phyloP scores from a whole-genome alignment of 2,888 invertebrate genomes.

The Tipula unca region DNA sequence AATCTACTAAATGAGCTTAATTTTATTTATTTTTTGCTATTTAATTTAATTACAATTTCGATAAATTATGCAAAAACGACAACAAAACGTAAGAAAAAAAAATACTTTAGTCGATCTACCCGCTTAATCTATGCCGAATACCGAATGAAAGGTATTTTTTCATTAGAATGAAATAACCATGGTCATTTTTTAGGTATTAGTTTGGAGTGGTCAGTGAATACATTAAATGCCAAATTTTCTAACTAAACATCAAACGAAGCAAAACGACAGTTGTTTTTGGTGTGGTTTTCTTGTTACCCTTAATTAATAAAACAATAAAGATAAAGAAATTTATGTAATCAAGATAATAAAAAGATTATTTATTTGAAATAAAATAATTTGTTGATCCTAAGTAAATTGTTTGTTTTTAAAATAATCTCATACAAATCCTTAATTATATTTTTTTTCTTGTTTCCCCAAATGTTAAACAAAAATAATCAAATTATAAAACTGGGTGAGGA shows the following conservation, averaged over 20 bases:
- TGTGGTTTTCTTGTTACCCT: not conserved
- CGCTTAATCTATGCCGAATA: not conserved
- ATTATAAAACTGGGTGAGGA: not conserved
- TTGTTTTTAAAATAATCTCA: not conserved
- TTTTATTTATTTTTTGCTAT: not conserved
- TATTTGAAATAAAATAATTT: not conserved
- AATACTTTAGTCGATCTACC: not conserved
- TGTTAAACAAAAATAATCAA: no score
- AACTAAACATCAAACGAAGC: not conserved
- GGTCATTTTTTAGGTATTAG: not conserved
- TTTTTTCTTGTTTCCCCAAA: not conserved
- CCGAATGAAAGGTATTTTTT: not conserved
- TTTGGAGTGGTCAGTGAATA: no score
- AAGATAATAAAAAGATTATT: not conserved
- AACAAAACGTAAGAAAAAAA: not conserved
- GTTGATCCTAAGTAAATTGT: not conserved
- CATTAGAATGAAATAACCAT: not conserved
- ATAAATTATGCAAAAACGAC: not conserved
- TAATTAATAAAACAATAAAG: not conserved
- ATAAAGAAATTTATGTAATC: not conserved
- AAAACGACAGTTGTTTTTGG: not conserved
- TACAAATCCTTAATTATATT: not conserved
- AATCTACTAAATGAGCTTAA: not conserved
- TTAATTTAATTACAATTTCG: not conserved
- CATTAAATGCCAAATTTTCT: not conserved